Evolutionary conservation across 2,888 invertebrate species (phyloP), one percentile per base, ranked within the genome.

Genomic region (Baccha elongata): DNA sequence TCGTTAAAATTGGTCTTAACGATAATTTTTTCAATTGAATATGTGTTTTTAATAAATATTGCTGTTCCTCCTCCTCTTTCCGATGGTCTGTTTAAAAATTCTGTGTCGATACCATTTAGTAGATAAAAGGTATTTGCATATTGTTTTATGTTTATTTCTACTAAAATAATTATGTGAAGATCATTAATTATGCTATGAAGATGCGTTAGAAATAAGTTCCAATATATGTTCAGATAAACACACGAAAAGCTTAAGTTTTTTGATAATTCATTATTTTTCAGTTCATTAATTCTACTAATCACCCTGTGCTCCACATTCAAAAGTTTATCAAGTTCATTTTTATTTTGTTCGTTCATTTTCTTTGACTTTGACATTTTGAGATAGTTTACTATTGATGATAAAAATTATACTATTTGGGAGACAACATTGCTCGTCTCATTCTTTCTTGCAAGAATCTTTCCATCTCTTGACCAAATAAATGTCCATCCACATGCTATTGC

Each of bases 301-400:
- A 60, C 60, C 60, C 44, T 60, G 44, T 62, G 32, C 29, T 46
- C 19, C 10, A 62, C n/a, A n/a, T 3, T 46, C n/a, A 19, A 46
- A 7, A 62, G 32, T 19, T 35, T 11, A 46, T 15, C 46, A 11
- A 8, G 13, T 10, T 26, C 60, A 60, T 42, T 60, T 11, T 48
- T 11, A 13, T 37, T n/a, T n/a, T n/a, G n/a, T n/a, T n/a, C n/a
- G n/a, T n/a, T n/a, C n/a, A n/a, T n/a, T n/a, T n/a, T n/a, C 11
- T 10, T 17, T 37, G 8, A 35, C 13, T n/a, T n/a, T n/a, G n/a
- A n/a, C n/a, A 1, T 53, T 17, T 19, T 19, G 6, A 1, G 2
- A 5, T 17, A 3, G 7, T 1, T 3, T 8, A n/a, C 7, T 44
- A 3, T 7, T 17, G 7, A 48, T 2, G 23, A 1, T 2, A 15